These are phyloP conservation scores for Euleptes europaea DNA, from an alignment of 2,113 vertebrate genomes.

Conservation along the genomic window DNA sequence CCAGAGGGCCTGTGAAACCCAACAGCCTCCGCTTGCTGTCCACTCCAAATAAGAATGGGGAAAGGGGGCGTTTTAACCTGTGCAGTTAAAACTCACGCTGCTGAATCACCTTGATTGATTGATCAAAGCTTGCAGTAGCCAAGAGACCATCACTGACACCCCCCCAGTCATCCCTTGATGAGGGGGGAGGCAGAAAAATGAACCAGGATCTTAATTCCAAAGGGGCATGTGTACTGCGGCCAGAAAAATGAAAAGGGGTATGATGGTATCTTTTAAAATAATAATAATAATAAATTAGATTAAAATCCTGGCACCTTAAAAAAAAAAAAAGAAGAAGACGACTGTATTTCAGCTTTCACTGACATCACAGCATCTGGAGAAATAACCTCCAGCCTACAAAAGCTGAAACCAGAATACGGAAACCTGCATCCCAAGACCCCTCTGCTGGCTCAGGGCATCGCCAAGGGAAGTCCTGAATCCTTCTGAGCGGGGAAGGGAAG, in stretches of 20 bases:
- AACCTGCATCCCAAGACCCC: background rate
- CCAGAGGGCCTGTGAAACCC: background rate
- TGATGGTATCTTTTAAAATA: no score
- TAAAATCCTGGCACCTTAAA: no score
- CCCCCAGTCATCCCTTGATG: background rate
- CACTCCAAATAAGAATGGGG: background rate
- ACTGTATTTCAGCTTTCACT: no score
- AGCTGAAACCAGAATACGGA: no score
- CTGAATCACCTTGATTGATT: background rate
- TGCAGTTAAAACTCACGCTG: background rate
- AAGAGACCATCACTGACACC: background rate
- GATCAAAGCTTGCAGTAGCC: background rate
- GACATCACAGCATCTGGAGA: no score
- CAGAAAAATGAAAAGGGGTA: no score
- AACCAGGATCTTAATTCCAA: background rate
- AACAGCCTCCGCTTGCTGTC: background rate
- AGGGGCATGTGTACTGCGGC: no score
- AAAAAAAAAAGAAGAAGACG: no score
- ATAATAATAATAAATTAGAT: no score
- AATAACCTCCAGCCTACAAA: no score
- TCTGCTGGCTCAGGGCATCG: background rate
- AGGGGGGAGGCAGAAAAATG: background rate
- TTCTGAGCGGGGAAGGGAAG: background rate
- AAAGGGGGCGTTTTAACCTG: background rate
- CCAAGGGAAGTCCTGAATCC: background rate